Percentiles rank a stretch among this genome's conserved stretches.
Evolutionary conservation across 92 coral and sea anemone genomes (phyloP).

Genomic region (Montipora capitata): DNA sequence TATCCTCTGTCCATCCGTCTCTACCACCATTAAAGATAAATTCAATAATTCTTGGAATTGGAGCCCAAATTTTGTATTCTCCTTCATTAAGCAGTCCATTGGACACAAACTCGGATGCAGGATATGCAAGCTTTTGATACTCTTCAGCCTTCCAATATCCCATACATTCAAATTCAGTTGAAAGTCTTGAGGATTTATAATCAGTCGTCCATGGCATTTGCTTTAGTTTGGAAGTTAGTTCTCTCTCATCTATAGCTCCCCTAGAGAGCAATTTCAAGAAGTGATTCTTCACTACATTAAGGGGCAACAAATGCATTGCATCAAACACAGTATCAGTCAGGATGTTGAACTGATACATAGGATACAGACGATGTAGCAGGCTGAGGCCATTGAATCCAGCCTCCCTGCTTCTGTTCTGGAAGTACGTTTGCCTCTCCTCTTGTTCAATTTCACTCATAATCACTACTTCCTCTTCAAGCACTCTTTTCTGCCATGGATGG

Average conservation of each 20-base stretch:
- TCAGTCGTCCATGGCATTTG: constrained; percentile 83
- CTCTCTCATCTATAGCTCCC: constrained; percentile 61
- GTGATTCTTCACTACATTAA: constrained; percentile 80
- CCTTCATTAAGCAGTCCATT: constrained; percentile 65
- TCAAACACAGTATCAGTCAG: constrained; percentile 77
- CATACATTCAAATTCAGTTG: constrained; percentile 58
- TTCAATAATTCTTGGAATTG: constrained; percentile 75
- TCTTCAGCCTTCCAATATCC: constrained; percentile 83
- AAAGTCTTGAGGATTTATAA: constrained; percentile 75
- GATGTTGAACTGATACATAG: constrained; percentile 71
- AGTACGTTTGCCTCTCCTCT: constrained; percentile 75
- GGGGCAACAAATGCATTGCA: constrained; percentile 83
- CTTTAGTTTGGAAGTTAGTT: constrained; percentile 62
- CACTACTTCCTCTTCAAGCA: constrained; percentile 64
- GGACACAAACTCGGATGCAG: constrained; percentile 79
- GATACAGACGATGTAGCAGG: constrained; percentile 68
- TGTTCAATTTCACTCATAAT: constrained; percentile 77
- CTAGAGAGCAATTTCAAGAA: constrained; percentile 53
- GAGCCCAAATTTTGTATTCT: constrained; percentile 75
- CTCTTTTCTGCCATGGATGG: constrained; percentile 61
- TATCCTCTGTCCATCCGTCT: constrained; percentile 75
- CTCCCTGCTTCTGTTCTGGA: constrained; percentile 69
- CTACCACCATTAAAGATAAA: constrained; percentile 63
- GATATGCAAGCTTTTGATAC: constrained; percentile 75
- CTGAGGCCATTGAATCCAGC: constrained; percentile 77